Conservation (phyloP, 2,797 vertebrate species). For the Melopsittacus undulatus region DNA sequence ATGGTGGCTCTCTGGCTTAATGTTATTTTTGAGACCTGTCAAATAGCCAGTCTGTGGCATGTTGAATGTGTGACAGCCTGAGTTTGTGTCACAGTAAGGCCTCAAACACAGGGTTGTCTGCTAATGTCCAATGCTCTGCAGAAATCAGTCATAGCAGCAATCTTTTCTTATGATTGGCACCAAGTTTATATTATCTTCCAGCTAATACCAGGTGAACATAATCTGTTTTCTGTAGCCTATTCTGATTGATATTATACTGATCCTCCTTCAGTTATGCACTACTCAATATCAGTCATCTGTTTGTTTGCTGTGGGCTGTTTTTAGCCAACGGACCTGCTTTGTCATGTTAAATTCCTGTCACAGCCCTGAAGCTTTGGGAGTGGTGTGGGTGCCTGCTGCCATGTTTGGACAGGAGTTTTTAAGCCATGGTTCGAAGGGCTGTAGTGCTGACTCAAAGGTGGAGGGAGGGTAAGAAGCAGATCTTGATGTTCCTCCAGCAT, state of each 20-base stretch:
- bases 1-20: background rate
- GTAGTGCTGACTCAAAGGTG: background rate
- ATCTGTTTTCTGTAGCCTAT: background rate
- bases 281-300: background rate
- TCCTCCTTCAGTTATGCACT: background rate
- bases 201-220: background rate
- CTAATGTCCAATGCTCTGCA: background rate
- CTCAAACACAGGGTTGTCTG: background rate
- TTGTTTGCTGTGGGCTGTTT: background rate
- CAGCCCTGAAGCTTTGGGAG: background rate
- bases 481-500: conserved; percentile 17
- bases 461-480: background rate
- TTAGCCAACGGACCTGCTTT: background rate
- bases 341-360: background rate
- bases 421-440: background rate
- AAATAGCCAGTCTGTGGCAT: background rate
- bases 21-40: conserved; percentile 37
- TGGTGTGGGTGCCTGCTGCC: background rate
- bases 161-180: background rate
- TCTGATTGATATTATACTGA: background rate
- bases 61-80: background rate
- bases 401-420: background rate
- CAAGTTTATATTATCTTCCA: background rate
- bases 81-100: conserved; percentile 8
- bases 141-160: background rate